A percentile compares a stretch with the other conserved stretches of the same genome.
Evolutionary conservation across 2,888 invertebrate species (phyloP).

Genomic region (Epistrophe eligans): DNA sequence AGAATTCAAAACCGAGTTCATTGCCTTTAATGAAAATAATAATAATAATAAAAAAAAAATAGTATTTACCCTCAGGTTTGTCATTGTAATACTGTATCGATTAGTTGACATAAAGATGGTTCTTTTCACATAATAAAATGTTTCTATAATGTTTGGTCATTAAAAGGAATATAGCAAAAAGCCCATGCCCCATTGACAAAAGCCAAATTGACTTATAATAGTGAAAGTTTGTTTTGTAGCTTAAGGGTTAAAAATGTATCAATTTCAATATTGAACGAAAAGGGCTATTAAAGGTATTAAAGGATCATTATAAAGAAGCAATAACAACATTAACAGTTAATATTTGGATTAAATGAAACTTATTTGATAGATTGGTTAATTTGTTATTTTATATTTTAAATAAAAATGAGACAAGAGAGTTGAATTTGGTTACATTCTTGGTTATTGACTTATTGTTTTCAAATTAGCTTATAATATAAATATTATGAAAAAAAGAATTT

Average conservation of each 20-base stretch:
- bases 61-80: slow-evolving; percentile 1
- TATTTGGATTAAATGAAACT: neutral
- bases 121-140: slow-evolving; percentile 53
- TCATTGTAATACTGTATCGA: slow-evolving; percentile 57
- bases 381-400: no score
- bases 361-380: no score
- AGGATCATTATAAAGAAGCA: neutral
- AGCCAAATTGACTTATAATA: slow-evolving; percentile 29
- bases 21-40: neutral
- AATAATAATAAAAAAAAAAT: neutral
- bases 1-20: slow-evolving; percentile 10
- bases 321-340: neutral
- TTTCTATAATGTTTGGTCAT: slow-evolving; percentile 46
- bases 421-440: no score
- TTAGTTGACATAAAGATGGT: slow-evolving; percentile 60
- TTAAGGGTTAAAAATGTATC: slow-evolving; percentile 4
- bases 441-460: no score
- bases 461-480: no score
- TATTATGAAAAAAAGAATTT: no score
- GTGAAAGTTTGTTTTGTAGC: slow-evolving; percentile 16
- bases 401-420: no score
- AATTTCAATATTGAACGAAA: slow-evolving; percentile 3
- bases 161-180: neutral
- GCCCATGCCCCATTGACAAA: slow-evolving; percentile 29
- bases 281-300: slow-evolving; percentile 12